A percentile compares a stretch with the other conserved stretches of the same genome.
These are phyloP conservation scores for Drosophila punjabiensis DNA, from an alignment of 1,140 invertebrate genomes.

Conservation along the genomic window DNA sequence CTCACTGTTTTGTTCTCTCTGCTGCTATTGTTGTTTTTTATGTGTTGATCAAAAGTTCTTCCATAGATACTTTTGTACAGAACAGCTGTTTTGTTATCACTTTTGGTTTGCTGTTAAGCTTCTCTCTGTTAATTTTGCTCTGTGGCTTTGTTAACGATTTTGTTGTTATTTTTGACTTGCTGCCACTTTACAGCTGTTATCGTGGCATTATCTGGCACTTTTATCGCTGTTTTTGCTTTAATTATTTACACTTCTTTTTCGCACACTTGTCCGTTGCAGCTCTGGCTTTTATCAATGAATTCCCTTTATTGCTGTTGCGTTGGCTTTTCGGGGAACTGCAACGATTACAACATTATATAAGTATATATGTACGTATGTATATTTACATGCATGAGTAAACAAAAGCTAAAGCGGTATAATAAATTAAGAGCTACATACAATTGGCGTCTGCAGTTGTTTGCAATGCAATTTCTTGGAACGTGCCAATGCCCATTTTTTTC, in stretches of 20 bases:
- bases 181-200: slow-evolving; percentile 6
- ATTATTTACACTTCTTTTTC: background rate
- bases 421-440: slow-evolving; percentile 26
- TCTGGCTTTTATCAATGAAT: slow-evolving; percentile 72
- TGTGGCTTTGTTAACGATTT: background rate
- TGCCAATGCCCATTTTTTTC: slow-evolving; percentile 27
- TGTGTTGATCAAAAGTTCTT: background rate
- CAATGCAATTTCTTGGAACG: slow-evolving; percentile 53
- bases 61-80: background rate
- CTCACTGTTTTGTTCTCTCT: background rate
- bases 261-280: slow-evolving; percentile 23
- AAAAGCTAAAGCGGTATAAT: slow-evolving; percentile 32
- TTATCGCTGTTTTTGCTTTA: slow-evolving; percentile 6
- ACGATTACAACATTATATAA: slow-evolving; percentile 63
- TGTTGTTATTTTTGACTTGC: background rate
- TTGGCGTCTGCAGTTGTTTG: slow-evolving; percentile 23
- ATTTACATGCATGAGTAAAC: slow-evolving; percentile 39
- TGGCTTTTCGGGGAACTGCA: slow-evolving; percentile 37
- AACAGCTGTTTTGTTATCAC: background rate
- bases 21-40: background rate
- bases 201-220: slow-evolving; percentile 2
- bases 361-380: background rate
- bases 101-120: background rate
- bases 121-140: background rate
- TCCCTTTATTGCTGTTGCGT: slow-evolving; percentile 30